Evolutionary conservation across 2,797 vertebrate species (phyloP).

Genomic region (Iguana delicatissima): DNA sequence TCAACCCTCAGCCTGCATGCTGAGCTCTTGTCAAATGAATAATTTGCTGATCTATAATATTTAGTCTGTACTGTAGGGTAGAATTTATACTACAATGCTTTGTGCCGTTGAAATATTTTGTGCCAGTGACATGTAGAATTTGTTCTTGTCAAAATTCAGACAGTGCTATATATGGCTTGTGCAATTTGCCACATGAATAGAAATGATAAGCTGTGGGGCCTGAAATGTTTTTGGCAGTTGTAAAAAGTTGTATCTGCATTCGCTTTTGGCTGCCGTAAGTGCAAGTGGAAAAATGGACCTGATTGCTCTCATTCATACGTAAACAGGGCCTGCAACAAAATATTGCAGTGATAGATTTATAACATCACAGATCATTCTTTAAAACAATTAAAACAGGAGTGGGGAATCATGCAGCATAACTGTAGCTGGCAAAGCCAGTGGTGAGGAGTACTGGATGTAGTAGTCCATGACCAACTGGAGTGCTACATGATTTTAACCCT

Average conservation of each 20-base stretch:
- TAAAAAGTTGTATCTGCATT: not conserved
- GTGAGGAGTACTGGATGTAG: too few relatives aligned
- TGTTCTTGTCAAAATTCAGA: constrained; percentile 31
- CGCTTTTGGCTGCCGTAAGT: constrained; percentile 1
- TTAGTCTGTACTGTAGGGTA: constrained; percentile 2
- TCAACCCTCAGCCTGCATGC: constrained; percentile 16
- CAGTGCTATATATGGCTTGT: constrained; percentile 10
- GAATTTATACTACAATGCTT: constrained; percentile 38
- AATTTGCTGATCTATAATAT: constrained; percentile 38
- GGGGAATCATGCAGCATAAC: too few relatives aligned
- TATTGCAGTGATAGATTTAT: not conserved
- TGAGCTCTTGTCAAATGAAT: constrained; percentile 32
- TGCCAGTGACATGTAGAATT: constrained; percentile 23
- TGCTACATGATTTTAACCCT: too few relatives aligned
- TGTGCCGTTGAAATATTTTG: constrained; percentile 28
- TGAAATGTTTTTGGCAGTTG: constrained; percentile 22
- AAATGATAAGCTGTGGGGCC: constrained; percentile 24
- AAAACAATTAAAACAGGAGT: not conserved
- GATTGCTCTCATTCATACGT: not conserved
- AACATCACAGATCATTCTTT: not conserved
- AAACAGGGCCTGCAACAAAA: not conserved
- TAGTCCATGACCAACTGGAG: too few relatives aligned
- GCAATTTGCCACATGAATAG: constrained; percentile 20
- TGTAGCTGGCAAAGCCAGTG: too few relatives aligned
- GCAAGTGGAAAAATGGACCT: constrained; percentile 11